Evolutionary conservation across 2,113 vertebrate species (phyloP).

Genomic region (Takifugu flavidus): DNA sequence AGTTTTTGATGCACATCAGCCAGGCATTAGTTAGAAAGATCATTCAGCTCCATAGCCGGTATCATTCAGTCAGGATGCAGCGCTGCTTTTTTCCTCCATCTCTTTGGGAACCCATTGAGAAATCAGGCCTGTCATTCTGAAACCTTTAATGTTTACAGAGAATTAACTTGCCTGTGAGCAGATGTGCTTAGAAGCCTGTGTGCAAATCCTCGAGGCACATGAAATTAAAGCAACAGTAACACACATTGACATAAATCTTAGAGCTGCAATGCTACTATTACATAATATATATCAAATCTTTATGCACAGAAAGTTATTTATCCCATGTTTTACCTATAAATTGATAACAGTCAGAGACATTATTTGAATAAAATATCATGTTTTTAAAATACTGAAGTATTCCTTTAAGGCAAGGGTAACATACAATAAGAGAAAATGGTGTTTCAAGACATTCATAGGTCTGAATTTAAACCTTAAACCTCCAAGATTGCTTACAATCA

Average conservation of each 20-base stretch:
- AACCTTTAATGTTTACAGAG: conserved; percentile 41
- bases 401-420: no score
- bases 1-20: conserved; percentile 17
- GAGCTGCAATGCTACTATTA: no score
- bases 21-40: background rate
- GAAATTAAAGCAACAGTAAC: background rate
- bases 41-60: conserved; percentile 5
- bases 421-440: no score
- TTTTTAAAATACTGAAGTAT: no score
- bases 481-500: background rate
- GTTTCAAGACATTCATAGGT: no score
- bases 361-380: no score
- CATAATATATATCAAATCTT: no score
- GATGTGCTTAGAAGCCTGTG: conserved; percentile 34
- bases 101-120: conserved; percentile 55
- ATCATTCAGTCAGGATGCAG: conserved; percentile 29
- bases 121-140: conserved; percentile 50
- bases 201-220: conserved; percentile 44
- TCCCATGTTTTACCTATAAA: no score
- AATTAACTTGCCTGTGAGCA: conserved; percentile 47
- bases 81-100: conserved; percentile 8
- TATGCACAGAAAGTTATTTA: no score
- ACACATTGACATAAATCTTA: background rate
- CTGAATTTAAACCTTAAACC: no score
- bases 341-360: no score